These are phyloP conservation scores for Drosophila diplacantha DNA, from an alignment of 2,888 invertebrate genomes.

Conservation along the genomic window DNA sequence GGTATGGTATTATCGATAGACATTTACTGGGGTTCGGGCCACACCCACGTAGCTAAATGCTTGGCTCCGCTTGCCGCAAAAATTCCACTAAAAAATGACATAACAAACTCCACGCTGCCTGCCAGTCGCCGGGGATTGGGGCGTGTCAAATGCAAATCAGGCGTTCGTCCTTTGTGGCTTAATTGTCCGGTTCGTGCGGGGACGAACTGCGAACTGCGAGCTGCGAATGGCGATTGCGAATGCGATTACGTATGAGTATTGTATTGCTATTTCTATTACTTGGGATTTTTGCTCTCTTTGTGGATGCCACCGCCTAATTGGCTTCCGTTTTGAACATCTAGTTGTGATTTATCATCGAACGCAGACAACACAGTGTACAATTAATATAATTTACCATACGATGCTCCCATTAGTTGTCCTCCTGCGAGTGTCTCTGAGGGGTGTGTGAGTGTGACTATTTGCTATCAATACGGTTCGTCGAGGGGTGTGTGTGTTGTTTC, in stretches of 20 bases:
- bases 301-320: conserved; percentile 56
- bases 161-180: conserved; percentile 36
- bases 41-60: conserved; percentile 36
- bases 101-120: conserved; percentile 35
- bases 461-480: conserved; percentile 14
- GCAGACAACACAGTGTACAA: conserved; percentile 41
- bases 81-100: conserved; percentile 31
- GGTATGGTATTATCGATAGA: conserved; percentile 30
- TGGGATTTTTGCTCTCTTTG: conserved; percentile 16
- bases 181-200: conserved; percentile 42
- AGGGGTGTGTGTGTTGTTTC: conserved; percentile 13
- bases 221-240: conserved; percentile 21
- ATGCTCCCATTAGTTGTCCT: conserved; percentile 22
- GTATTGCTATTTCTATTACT: conserved; percentile 38
- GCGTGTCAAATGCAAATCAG: conserved; percentile 49
- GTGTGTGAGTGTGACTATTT: conserved; percentile 2
- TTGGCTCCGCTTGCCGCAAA: conserved; percentile 22
- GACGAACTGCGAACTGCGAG: conserved; percentile 4
- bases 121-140: conserved; percentile 33
- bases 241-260: conserved; percentile 36
- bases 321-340: conserved; percentile 60
- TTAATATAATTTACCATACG: conserved; percentile 39
- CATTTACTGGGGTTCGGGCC: conserved; percentile 29
- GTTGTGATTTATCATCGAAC: conserved; percentile 57
- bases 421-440: conserved; percentile 9